phyloP scores from a whole-genome alignment of 2,888 invertebrate genomes.

The Epicampocera succincta region DNA sequence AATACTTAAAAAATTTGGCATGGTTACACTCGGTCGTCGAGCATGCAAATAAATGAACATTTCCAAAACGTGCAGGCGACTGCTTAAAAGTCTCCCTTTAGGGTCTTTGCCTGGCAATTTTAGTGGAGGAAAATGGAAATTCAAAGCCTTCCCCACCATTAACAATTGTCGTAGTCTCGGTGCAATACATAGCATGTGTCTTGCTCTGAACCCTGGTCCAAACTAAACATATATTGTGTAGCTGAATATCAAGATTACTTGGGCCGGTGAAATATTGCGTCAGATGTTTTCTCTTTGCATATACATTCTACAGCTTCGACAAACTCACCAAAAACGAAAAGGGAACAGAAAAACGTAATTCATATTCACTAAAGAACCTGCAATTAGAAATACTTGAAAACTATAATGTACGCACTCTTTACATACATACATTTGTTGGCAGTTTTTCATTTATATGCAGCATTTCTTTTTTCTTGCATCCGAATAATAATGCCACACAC shows the following conservation, averaged over 20 bases:
- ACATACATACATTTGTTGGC: constrained; percentile 39
- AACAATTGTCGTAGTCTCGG: too few species aligned
- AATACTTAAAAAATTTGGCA: too few species aligned
- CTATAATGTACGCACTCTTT: constrained; percentile 69
- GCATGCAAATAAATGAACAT: too few species aligned
- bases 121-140: too few species aligned
- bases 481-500: constrained; percentile 69
- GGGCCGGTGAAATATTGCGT: background rate
- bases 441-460: constrained; percentile 28
- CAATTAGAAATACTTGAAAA: constrained; percentile 71
- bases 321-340: background rate
- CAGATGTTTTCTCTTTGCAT: constrained; percentile 13
- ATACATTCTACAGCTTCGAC: background rate
- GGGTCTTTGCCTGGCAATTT: too few species aligned
- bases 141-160: too few species aligned
- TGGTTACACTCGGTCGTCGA: too few species aligned
- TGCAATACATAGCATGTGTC: too few species aligned
- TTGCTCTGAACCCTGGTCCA: too few species aligned
- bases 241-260: background rate
- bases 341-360: constrained; percentile 31
- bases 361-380: constrained; percentile 68
- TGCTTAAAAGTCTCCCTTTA: too few species aligned
- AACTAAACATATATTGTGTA: too few species aligned
- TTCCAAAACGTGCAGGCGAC: too few species aligned
- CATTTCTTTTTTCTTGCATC: constrained; percentile 18